A percentile compares a stretch with the other conserved stretches of the same genome.
These are phyloP conservation scores for Alaudala cheleensis DNA, from an alignment of 2,113 vertebrate species.

Conservation along the genomic window DNA sequence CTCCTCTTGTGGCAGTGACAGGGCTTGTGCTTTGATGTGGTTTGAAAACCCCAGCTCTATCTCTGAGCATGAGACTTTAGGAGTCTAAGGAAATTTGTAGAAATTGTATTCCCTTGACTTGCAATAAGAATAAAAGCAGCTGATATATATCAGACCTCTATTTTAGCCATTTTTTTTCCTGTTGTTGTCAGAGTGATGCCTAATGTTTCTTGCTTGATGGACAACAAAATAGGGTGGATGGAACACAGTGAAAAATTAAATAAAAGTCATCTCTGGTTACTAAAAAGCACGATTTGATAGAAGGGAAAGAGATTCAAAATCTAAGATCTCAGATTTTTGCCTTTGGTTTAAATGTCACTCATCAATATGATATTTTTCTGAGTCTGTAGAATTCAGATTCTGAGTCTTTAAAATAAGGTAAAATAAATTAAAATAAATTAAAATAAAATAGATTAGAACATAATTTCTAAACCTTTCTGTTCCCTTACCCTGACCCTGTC, in stretches of 20 bases:
- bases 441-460: background rate
- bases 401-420: background rate
- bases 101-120: slow-evolving; percentile 4
- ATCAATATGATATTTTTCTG: background rate
- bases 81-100: background rate
- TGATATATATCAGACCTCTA: background rate
- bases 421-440: background rate
- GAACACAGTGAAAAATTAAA: slow-evolving; percentile 29
- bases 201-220: slow-evolving; percentile 28
- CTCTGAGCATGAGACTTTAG: background rate
- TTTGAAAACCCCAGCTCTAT: slow-evolving; percentile 22
- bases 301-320: background rate
- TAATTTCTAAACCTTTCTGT: background rate
- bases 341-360: background rate
- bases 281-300: background rate
- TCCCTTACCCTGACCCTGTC: background rate
- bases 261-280: background rate
- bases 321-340: background rate
- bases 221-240: background rate
- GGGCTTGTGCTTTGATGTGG: background rate
- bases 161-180: slow-evolving; percentile 2
- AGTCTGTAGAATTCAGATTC: background rate
- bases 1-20: background rate
- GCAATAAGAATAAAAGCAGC: background rate
- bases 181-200: background rate